These are phyloP conservation scores for Orgyia antiqua DNA, from an alignment of 2,888 invertebrate genomes.

Conservation along the genomic window DNA sequence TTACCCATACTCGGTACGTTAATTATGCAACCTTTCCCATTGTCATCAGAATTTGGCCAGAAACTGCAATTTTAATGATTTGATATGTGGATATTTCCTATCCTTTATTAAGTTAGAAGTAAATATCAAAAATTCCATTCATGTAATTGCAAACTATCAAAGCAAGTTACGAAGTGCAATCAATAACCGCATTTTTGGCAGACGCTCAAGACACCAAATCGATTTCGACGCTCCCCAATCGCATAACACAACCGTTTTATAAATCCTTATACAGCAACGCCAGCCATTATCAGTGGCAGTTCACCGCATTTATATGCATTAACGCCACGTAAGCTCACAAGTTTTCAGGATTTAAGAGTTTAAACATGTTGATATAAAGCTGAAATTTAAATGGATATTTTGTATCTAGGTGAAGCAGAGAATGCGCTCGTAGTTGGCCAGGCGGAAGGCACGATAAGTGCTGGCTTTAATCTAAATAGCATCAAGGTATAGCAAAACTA, in stretches of 20 bases:
- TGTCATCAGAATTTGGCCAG: too few relatives aligned
- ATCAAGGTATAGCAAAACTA: conserved; percentile 44
- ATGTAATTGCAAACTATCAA: conserved; percentile 17
- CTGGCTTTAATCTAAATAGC: conserved; percentile 68
- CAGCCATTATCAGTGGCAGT: conserved; percentile 54
- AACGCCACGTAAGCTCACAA: conserved; percentile 25
- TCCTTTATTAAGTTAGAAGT: too few relatives aligned
- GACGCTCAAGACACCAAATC: conserved; percentile 30
- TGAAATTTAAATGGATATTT: conserved; percentile 31
- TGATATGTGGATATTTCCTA: too few relatives aligned
- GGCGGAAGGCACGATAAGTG: conserved; percentile 66
- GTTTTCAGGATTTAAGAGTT: conserved; percentile 27
- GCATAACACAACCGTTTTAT: conserved; percentile 41
- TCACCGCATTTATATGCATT: conserved; percentile 65
- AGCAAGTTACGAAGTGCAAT: conserved; percentile 13
- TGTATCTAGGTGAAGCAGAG: conserved; percentile 38
- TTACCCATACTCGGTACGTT: too few relatives aligned
- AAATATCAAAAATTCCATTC: conserved; percentile 1
- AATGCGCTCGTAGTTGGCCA: conserved; percentile 49
- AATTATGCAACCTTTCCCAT: too few relatives aligned
- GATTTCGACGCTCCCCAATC: conserved; percentile 20
- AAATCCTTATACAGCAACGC: conserved; percentile 41
- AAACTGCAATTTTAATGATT: too few relatives aligned
- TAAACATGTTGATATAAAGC: conserved; percentile 36
- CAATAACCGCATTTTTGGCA: conserved; percentile 29